Conservation (phyloP, 2,888 invertebrate genomes). For the Scaptomyza polygonia region DNA sequence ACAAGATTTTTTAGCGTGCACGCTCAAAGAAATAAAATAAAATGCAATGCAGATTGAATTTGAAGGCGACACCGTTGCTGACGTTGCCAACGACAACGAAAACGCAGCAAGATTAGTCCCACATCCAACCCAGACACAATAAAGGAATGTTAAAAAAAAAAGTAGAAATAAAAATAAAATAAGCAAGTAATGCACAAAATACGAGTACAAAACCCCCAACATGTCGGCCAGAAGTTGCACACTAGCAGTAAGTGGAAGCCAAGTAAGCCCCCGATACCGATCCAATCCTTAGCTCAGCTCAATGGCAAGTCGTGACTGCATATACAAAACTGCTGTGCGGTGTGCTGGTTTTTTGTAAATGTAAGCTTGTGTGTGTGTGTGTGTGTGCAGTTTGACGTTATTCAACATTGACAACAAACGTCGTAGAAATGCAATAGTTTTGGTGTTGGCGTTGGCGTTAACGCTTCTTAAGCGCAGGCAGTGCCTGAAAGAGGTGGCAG, state of each 20-base stretch:
- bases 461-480: neutral
- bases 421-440: conserved; percentile 16
- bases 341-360: conserved; percentile 9
- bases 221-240: conserved; percentile 10
- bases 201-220: conserved; percentile 39
- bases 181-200: conserved; percentile 64
- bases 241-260: conserved; percentile 26
- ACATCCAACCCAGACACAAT: conserved; percentile 15
- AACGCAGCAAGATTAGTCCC: conserved; percentile 56
- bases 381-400: conserved; percentile 64
- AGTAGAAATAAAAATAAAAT: conserved; percentile 21
- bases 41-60: conserved; percentile 76
- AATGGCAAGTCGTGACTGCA: conserved; percentile 24
- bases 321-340: conserved; percentile 24
- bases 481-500: neutral
- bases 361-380: conserved; percentile 7
- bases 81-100: conserved; percentile 49
- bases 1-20: conserved; percentile 16
- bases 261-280: conserved; percentile 28
- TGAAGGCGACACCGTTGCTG: conserved; percentile 58
- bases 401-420: conserved; percentile 58
- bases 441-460: conserved; percentile 13
- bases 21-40: conserved; percentile 40
- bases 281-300: conserved; percentile 34
- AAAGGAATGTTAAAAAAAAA: conserved; percentile 6